These are phyloP conservation scores for Elysia crispata DNA, from an alignment of 2,888 invertebrate genomes.

Conservation along the genomic window DNA sequence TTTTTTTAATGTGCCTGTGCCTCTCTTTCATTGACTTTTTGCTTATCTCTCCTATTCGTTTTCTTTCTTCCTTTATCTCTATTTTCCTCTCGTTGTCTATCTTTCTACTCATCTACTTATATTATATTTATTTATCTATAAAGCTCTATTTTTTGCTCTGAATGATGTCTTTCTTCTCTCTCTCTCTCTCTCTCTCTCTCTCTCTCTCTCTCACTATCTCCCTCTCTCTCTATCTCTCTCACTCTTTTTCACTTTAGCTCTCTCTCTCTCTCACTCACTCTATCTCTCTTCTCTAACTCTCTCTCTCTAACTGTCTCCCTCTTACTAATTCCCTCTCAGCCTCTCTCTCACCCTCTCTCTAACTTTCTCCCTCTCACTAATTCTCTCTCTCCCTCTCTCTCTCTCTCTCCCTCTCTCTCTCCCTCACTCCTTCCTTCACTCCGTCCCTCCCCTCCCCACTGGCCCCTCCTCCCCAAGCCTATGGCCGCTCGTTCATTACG, in stretches of 20 bases:
- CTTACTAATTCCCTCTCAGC: background rate
- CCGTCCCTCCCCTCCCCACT: background rate
- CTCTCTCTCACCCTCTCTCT: background rate
- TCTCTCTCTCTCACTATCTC: conserved; percentile 5
- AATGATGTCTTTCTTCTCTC: background rate
- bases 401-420: background rate
- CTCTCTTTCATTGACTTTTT: conserved; percentile 20
- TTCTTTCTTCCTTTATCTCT: conserved; percentile 12
- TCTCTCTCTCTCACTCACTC: background rate
- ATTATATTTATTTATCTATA: background rate
- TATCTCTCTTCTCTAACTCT: background rate
- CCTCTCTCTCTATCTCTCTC: background rate
- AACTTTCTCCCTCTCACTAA: background rate
- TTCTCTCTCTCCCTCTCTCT: background rate
- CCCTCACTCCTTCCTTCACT: background rate
- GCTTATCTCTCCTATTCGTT: conserved; percentile 1
- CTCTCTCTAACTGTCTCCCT: background rate
- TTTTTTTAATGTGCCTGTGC: background rate
- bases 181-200: background rate
- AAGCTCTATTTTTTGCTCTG: background rate
- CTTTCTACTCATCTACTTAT: conserved; percentile 13
- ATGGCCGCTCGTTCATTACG: no score
- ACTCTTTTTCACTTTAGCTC: background rate
- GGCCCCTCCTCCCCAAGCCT: no score
- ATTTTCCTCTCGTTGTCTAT: background rate